phyloP scores from a whole-genome alignment of 1,140 invertebrate genomes.

The Nebria ingens region DNA sequence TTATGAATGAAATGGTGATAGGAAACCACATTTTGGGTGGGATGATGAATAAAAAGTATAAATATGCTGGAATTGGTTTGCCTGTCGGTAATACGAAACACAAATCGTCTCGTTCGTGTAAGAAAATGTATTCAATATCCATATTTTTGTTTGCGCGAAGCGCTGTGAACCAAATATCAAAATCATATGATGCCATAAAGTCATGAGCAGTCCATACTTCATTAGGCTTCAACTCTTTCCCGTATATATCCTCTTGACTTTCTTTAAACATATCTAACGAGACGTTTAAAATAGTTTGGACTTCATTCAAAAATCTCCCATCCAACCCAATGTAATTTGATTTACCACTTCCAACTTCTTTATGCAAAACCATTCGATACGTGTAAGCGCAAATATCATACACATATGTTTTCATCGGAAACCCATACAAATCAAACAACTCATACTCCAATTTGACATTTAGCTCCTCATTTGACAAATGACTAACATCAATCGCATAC shows the following conservation, averaged over 20 bases:
- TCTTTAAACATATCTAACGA: background rate
- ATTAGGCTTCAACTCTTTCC: background rate
- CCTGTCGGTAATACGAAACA: slow-evolving; percentile 3
- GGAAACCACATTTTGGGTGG: background rate
- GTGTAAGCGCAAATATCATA: background rate
- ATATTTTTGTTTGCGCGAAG: background rate
- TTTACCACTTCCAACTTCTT: background rate
- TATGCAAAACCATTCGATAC: background rate
- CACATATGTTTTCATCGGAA: background rate
- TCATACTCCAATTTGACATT: background rate
- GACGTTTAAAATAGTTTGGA: background rate
- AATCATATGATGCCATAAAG: background rate
- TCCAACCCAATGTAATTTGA: background rate
- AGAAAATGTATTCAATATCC: background rate
- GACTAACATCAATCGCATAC: background rate
- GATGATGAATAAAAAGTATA: background rate
- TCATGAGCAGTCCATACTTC: background rate
- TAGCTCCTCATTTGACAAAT: background rate
- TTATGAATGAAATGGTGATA: background rate
- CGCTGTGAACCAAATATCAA: slow-evolving; percentile 1
- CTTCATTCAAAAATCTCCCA: background rate
- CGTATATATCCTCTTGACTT: background rate
- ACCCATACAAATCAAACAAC: background rate
- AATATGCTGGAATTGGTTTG: background rate
- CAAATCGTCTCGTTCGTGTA: background rate